phyloP scores from a whole-genome alignment of 2,888 invertebrate species.

The Octonoba sinensis region DNA sequence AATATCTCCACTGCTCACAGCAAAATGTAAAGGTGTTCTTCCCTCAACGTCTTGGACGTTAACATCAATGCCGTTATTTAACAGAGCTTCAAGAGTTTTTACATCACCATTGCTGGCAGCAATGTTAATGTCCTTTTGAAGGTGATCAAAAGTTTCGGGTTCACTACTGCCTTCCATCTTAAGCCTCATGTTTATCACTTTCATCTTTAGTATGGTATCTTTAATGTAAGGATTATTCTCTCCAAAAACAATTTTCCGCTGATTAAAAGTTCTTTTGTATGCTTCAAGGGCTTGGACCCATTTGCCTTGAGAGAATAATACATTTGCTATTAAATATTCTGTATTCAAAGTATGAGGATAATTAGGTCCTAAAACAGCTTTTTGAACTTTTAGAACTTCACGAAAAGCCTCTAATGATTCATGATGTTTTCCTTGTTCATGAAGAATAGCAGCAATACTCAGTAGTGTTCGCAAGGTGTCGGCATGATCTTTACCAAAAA shows the following conservation, averaged over 20 bases:
- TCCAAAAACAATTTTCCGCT: background rate
- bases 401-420: background rate
- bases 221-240: background rate
- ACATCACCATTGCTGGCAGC: background rate
- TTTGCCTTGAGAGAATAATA: background rate
- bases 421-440: background rate
- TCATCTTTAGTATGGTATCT: background rate
- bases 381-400: background rate
- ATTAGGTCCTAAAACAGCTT: background rate
- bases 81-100: background rate
- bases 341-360: background rate
- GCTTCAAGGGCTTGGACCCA: background rate
- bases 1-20: background rate
- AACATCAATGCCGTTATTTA: background rate
- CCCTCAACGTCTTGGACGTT: background rate
- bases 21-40: background rate
- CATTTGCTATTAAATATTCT: background rate
- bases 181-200: background rate
- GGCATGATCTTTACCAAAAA: constrained; percentile 19
- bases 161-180: background rate
- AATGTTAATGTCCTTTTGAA: background rate
- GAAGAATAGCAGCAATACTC: constrained; percentile 2
- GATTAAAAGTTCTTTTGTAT: background rate
- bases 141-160: background rate
- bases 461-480: background rate